Evolutionary conservation across 2,888 invertebrate genomes (phyloP).

Genomic region (Cryptocheilus praepositus): DNA sequence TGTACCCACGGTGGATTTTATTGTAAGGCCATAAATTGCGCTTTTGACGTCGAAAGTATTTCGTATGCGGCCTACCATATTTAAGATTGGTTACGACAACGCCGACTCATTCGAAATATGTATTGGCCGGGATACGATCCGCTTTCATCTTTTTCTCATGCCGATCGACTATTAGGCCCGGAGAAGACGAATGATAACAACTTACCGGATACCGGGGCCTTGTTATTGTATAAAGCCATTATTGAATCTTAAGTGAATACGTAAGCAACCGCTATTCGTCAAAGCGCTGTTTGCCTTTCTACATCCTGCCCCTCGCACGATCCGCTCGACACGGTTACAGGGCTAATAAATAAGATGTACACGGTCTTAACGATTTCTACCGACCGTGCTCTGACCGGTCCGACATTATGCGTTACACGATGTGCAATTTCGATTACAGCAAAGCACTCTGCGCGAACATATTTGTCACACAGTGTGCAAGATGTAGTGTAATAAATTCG

Average conservation of each 20-base stretch:
- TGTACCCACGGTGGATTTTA: too few relatives aligned
- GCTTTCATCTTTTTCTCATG: neutral
- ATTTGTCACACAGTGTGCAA: slow-evolving; percentile 34
- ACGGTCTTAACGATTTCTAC: slow-evolving; percentile 49
- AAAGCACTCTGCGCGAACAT: slow-evolving; percentile 11
- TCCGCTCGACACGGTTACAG: slow-evolving; percentile 46
- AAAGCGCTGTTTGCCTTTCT: slow-evolving; percentile 48
- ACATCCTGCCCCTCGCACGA: slow-evolving; percentile 41
- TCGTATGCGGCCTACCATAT: too few relatives aligned
- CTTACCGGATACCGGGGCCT: slow-evolving; percentile 48
- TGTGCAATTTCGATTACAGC: slow-evolving; percentile 42
- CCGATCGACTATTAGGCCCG: slow-evolving; percentile 42
- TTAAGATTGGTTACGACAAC: too few relatives aligned
- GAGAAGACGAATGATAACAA: slow-evolving; percentile 64
- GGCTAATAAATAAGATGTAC: slow-evolving; percentile 59
- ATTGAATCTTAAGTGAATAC: slow-evolving; percentile 64
- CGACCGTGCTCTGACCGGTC: slow-evolving; percentile 38
- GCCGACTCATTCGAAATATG: too few relatives aligned
- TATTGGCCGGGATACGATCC: too few relatives aligned
- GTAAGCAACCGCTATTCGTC: slow-evolving; percentile 66
- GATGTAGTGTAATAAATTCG: too few relatives aligned
- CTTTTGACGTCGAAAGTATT: too few relatives aligned
- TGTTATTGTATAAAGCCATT: slow-evolving; percentile 70
- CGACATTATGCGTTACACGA: slow-evolving; percentile 47
- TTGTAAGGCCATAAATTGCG: too few relatives aligned